Evolutionary conservation across 2,888 invertebrate species (phyloP).

Genomic region (Mycalesis mineus): DNA sequence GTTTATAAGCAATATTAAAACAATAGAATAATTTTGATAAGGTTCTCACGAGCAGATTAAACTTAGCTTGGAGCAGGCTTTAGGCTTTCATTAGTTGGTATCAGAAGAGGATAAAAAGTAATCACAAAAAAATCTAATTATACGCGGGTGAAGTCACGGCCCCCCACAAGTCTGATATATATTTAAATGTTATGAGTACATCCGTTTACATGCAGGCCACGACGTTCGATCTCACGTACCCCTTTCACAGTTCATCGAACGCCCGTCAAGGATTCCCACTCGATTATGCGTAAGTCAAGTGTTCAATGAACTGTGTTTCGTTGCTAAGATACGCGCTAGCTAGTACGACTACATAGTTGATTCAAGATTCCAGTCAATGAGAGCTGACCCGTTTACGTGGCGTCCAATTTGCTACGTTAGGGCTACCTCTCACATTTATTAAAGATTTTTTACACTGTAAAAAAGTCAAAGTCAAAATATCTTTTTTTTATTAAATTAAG

Average conservation of each 20-base stretch:
- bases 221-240: neutral
- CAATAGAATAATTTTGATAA: no score
- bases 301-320: constrained; percentile 21
- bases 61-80: no score
- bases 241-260: constrained; percentile 24
- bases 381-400: constrained; percentile 34
- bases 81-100: no score
- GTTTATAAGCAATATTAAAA: no score
- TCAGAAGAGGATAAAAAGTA: no score
- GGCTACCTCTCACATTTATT: constrained; percentile 1
- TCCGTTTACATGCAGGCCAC: constrained; percentile 10
- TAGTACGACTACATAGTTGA: constrained; percentile 31
- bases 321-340: constrained; percentile 8
- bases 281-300: constrained; percentile 19
- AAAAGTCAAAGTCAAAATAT: no score
- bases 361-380: constrained; percentile 44
- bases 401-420: constrained; percentile 17
- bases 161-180: neutral
- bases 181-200: constrained; percentile 6
- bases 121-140: no score
- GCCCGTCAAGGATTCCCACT: constrained; percentile 23
- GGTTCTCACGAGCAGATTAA: no score
- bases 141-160: neutral
- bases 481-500: no score
- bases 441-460: neutral